Conservation (phyloP, 2,797 vertebrate genomes). For the Meriones psammophilus region DNA sequence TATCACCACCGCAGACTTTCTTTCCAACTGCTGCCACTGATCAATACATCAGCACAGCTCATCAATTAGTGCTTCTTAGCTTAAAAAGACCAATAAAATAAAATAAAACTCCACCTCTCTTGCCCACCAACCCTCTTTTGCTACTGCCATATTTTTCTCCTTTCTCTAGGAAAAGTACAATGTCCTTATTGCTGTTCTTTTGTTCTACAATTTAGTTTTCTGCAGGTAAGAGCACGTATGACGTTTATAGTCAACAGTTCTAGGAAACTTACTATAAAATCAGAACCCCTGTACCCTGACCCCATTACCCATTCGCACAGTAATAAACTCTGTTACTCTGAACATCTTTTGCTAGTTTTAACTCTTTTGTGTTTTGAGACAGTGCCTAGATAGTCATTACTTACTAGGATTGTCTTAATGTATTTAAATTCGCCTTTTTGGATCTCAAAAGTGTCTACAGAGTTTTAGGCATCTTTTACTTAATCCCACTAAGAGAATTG, state of each 20-base stretch:
- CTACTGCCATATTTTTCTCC: neutral
- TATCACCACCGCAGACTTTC: neutral
- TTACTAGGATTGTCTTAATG: neutral
- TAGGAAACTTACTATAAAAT: slow-evolving; percentile 1
- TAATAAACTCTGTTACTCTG: neutral
- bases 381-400: neutral
- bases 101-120: neutral
- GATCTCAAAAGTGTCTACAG: neutral
- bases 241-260: neutral
- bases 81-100: neutral
- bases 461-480: neutral
- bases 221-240: neutral
- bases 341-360: neutral
- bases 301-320: neutral
- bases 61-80: too few relatives aligned
- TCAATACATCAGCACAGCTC: neutral
- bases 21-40: neutral
- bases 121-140: neutral
- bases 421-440: neutral
- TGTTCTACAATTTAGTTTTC: slow-evolving; percentile 47
- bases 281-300: neutral
- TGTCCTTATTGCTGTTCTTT: neutral
- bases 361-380: neutral
- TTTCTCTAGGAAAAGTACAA: neutral
- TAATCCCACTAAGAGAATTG: neutral